These are phyloP conservation scores for Mechanitis mazaeus DNA, from an alignment of 2,888 invertebrate species.

Conservation along the genomic window DNA sequence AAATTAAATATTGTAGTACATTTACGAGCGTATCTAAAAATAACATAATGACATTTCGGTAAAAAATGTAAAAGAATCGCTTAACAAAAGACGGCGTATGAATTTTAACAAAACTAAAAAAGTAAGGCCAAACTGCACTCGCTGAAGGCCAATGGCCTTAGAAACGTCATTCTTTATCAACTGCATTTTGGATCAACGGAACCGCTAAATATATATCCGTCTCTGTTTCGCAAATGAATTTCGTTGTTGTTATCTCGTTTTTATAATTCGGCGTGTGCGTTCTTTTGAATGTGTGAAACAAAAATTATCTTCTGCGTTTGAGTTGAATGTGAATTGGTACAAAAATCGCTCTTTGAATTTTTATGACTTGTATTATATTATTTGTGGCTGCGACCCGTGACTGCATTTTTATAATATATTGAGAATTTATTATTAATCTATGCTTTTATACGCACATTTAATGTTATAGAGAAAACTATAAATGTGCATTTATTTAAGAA, in stretches of 20 bases:
- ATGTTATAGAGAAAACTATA: not conserved
- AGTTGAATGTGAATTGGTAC: slow-evolving; percentile 57
- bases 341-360: slow-evolving; percentile 57
- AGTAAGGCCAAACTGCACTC: slow-evolving; percentile 44
- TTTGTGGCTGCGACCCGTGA: slow-evolving; percentile 1
- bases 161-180: slow-evolving; percentile 74
- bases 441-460: not conserved
- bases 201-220: slow-evolving; percentile 50
- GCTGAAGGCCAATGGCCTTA: slow-evolving; percentile 65
- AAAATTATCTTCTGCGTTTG: slow-evolving; percentile 60
- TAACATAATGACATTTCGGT: not conserved
- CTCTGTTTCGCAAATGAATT: slow-evolving; percentile 58
- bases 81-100: slow-evolving; percentile 9
- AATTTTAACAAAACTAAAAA: slow-evolving; percentile 35
- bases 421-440: not conserved
- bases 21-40: too few relatives aligned
- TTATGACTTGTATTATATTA: slow-evolving; percentile 35
- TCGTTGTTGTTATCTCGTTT: slow-evolving; percentile 72
- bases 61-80: not conserved
- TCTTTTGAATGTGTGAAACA: slow-evolving; percentile 55
- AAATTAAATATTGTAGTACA: too few relatives aligned
- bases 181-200: slow-evolving; percentile 70
- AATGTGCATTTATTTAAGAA: not conserved
- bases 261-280: slow-evolving; percentile 60
- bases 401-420: slow-evolving; percentile 5